Evolutionary conservation across 2,888 invertebrate genomes (phyloP).

Genomic region (Dolichopus griseipennis): DNA sequence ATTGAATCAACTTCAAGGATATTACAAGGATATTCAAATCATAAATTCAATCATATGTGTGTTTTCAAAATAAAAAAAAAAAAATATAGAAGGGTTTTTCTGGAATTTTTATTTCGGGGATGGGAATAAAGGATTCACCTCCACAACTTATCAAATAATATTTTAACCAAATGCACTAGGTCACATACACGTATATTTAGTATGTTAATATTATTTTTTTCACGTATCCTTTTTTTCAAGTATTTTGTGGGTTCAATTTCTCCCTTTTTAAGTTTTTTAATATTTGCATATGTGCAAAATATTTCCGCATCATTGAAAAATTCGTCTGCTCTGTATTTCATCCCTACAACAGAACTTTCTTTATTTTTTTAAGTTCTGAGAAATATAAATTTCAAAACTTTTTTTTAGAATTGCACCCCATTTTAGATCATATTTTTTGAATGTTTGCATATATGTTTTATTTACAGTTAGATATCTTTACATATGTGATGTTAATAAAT

Average conservation of each 20-base stretch:
- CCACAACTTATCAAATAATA: too few relatives aligned
- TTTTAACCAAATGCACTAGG: slow-evolving; percentile 8
- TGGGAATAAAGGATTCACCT: too few relatives aligned
- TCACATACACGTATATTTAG: background rate
- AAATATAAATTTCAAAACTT: background rate
- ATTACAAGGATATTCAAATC: slow-evolving; percentile 5
- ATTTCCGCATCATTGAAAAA: background rate
- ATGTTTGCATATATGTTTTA: background rate
- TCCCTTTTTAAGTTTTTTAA: background rate
- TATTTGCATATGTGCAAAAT: slow-evolving; percentile 10
- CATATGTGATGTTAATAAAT: background rate
- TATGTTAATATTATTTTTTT: background rate
- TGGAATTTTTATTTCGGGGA: too few relatives aligned
- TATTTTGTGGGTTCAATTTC: background rate
- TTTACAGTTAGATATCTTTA: background rate
- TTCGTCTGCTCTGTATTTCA: background rate
- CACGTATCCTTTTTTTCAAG: too few relatives aligned
- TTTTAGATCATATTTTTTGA: background rate
- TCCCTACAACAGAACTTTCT: background rate
- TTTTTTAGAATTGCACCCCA: background rate
- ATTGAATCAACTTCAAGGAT: background rate
- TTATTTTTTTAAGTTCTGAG: too few relatives aligned
- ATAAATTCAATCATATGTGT: background rate
- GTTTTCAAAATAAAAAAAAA: too few relatives aligned
- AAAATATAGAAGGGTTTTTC: too few relatives aligned